Evolutionary conservation across 2,888 invertebrate genomes (phyloP), one percentile per base, ranked within the genome.

Genomic region (Drosophila fungiperda): DNA sequence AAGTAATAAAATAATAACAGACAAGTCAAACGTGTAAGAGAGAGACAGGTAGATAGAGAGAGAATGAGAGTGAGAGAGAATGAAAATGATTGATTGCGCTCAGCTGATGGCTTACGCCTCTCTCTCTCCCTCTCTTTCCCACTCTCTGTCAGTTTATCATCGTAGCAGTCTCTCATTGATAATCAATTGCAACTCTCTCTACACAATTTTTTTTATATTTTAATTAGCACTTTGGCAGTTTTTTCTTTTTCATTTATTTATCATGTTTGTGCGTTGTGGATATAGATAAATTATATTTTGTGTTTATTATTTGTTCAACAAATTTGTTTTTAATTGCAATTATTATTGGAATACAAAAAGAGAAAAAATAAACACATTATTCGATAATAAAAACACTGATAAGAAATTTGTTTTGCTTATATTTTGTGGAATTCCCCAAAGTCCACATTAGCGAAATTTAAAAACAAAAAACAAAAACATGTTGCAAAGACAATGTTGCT

Each of bases 41-140:
- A 26, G 36, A 45, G 23, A 3, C 7, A 4, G 20, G 7, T 17
- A 17, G 17, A 36, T 15, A 17, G 38, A 5, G n/a, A 42, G 20
- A 20, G 20, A 42, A 20, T 9, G 17, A 40, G 40, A 40, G 9
- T 7, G 45, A 45, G 45, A 45, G 15, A 45, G 35, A 57, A 29
- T 53, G 20, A n/a, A 49, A 26, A 29, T 69, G 9, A 55, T 69
- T 66, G 36, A 68, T 66, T 61, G 42, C 48, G 57, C 40, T 68
- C 70, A 82, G 74, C 71, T 73, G 61, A 82, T 70, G 68, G 50
- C 35, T 49, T 57, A 65, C 57, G 32, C n/a, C 36, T 49, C 54
- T 38, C 45, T 8, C 8, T 9, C 6, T 45, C 20, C 15, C 7
- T 7, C 11, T n/a, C 9, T n/a, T 9, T 6, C 11, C 6, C 9